phyloP scores from a whole-genome alignment of 2,113 vertebrate species.

The Labrus mixtus region DNA sequence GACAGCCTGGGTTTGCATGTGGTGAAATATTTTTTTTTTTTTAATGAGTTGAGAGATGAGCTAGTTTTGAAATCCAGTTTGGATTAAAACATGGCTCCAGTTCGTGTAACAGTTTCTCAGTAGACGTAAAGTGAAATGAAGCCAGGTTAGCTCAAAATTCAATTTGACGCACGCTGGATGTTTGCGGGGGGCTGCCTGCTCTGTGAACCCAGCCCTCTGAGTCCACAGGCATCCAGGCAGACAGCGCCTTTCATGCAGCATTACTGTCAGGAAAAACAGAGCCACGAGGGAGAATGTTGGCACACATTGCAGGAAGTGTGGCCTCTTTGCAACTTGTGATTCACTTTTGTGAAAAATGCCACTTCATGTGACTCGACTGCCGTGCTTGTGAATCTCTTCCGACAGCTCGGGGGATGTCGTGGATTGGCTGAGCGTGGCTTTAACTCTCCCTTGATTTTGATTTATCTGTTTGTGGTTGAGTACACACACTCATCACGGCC shows the following conservation, averaged over 20 bases:
- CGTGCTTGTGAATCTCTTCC: constrained; percentile 32
- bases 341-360: constrained; percentile 57
- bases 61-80: background rate
- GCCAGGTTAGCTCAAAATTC: constrained; percentile 42
- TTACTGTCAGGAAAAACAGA: constrained; percentile 58
- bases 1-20: background rate
- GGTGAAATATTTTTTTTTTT: background rate
- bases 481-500: constrained; percentile 47
- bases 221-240: constrained; percentile 32
- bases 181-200: constrained; percentile 33
- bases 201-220: constrained; percentile 31
- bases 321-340: constrained; percentile 40
- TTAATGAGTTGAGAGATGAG: background rate
- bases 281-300: constrained; percentile 45
- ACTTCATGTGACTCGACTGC: constrained; percentile 44
- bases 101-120: constrained; percentile 10
- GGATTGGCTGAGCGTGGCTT: constrained; percentile 14
- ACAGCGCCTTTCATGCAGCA: constrained; percentile 51
- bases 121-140: constrained; percentile 21
- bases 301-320: constrained; percentile 28
- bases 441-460: constrained; percentile 54
- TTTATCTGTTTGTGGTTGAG: constrained; percentile 52
- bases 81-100: background rate
- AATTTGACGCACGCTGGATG: constrained; percentile 43
- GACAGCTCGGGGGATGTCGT: constrained; percentile 28